Conservation (phyloP, 2,888 invertebrate genomes). For the Cecidostiba fungosa region DNA sequence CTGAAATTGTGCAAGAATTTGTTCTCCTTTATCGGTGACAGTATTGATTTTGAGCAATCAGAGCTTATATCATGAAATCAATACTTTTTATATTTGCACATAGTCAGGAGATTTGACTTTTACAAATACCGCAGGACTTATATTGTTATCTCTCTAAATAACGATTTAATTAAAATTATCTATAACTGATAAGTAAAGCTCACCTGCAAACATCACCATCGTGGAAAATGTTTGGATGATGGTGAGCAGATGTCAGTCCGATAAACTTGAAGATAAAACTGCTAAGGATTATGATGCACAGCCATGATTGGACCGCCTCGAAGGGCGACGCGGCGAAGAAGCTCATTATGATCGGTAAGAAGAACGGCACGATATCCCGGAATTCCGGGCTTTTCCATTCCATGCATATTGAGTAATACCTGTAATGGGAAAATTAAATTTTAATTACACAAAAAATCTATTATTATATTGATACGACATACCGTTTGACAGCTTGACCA, state of each 20-base stretch:
- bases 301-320: constrained; percentile 81
- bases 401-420: constrained; percentile 69
- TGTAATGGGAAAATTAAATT: constrained; percentile 55
- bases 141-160: neutral
- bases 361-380: constrained; percentile 75
- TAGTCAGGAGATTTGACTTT: neutral
- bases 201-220: constrained; percentile 88
- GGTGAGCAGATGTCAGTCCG: constrained; percentile 89
- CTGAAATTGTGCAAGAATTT: constrained; percentile 76
- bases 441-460: neutral
- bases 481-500: constrained; percentile 80
- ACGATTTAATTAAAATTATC: neutral
- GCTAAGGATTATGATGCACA: constrained; percentile 81
- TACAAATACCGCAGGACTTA: neutral
- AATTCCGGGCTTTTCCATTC: constrained; percentile 68
- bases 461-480: neutral
- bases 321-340: constrained; percentile 74
- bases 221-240: constrained; percentile 90
- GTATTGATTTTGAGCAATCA: neutral
- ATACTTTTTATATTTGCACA: neutral
- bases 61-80: neutral
- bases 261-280: constrained; percentile 85
- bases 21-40: neutral
- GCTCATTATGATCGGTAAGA: constrained; percentile 80
- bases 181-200: constrained; percentile 5